A percentile compares a stretch with the other conserved stretches of the same genome.
Conservation (phyloP, 2,888 invertebrate species). For the Eudasyphora cyanicolor region DNA sequence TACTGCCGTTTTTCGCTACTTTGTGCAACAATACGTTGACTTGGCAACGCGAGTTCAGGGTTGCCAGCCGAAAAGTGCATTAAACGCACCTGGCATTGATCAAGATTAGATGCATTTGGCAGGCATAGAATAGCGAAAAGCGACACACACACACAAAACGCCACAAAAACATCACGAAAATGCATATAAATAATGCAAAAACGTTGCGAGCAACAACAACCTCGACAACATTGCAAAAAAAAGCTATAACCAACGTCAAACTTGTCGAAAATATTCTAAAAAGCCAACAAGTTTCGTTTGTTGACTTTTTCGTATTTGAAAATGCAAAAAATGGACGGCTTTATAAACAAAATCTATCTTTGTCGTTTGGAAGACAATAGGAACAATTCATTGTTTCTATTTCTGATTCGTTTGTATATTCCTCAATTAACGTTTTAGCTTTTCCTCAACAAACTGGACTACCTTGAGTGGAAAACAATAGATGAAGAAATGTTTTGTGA, state of each 20-base stretch:
- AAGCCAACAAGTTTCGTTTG: conserved; percentile 53
- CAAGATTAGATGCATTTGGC: conserved; percentile 68
- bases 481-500: neutral
- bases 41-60: conserved; percentile 64
- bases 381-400: conserved; percentile 33
- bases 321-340: neutral
- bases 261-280: conserved; percentile 42
- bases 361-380: conserved; percentile 27
- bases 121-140: conserved; percentile 14
- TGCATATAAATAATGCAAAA: neutral
- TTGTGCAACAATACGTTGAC: conserved; percentile 47
- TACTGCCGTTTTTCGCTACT: conserved; percentile 16
- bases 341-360: conserved; percentile 9
- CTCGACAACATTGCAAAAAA: neutral
- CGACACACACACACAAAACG: conserved; percentile 6
- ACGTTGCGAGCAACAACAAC: neutral
- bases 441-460: conserved; percentile 44
- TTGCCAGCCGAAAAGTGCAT: conserved; percentile 68
- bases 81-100: conserved; percentile 72
- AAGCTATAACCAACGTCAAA: neutral
- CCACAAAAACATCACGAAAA: neutral
- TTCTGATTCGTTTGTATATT: neutral
- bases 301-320: neutral
- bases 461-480: conserved; percentile 49
- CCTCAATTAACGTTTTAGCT: neutral